phyloP scores from a whole-genome alignment of 92 coral and sea anemone species.

The Heteractis magnifica region DNA sequence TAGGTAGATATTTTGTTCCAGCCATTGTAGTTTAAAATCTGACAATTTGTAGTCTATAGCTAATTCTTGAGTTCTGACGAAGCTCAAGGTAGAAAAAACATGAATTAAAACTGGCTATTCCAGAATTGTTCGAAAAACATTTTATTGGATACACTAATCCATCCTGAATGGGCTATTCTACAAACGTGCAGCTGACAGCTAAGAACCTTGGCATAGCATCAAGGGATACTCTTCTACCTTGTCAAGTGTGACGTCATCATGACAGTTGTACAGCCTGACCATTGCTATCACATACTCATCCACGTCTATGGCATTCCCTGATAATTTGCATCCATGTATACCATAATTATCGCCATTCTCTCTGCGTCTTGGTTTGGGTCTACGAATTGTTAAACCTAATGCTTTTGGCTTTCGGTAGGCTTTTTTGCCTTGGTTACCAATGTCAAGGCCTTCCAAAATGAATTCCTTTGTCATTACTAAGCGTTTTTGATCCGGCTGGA shows the following conservation, averaged over 20 bases:
- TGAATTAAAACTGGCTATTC: too few species aligned
- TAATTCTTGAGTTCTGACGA: too few species aligned
- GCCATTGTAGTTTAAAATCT: too few species aligned
- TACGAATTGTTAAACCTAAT: background rate
- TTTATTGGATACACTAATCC: background rate
- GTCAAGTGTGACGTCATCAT: background rate
- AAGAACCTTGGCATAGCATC: background rate
- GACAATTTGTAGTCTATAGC: too few species aligned
- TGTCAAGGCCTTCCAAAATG: constrained; percentile 22
- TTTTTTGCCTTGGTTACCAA: background rate
- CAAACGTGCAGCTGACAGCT: background rate
- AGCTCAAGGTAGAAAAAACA: too few species aligned
- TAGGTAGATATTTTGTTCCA: too few species aligned
- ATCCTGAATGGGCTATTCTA: background rate
- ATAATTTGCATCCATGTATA: constrained; percentile 22
- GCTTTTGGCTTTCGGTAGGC: constrained; percentile 6
- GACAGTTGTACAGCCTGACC: constrained; percentile 32
- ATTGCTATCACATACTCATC: constrained; percentile 39
- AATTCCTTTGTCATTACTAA: constrained; percentile 12
- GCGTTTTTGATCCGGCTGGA: background rate
- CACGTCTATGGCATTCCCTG: constrained; percentile 22
- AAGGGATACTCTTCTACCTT: background rate
- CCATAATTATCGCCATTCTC: constrained; percentile 1
- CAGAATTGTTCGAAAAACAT: too few species aligned
- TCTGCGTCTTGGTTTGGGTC: constrained; percentile 4